These are phyloP conservation scores for Myotis brandtii DNA, from an alignment of 2,113 vertebrate genomes.

Conservation along the genomic window DNA sequence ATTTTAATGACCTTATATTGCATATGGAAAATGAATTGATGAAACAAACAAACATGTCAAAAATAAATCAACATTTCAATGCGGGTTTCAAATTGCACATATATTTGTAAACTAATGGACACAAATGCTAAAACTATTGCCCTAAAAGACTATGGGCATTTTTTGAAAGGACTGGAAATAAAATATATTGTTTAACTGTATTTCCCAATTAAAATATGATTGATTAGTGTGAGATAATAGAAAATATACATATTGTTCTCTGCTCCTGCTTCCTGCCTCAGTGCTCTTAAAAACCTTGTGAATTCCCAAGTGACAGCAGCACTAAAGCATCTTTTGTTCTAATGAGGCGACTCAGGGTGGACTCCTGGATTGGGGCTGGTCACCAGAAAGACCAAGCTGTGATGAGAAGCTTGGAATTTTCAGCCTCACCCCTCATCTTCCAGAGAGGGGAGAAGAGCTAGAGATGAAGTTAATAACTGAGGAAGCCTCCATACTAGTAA, in stretches of 20 bases:
- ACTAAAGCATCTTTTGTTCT: not conserved
- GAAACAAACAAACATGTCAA: not conserved
- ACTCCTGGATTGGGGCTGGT: not conserved
- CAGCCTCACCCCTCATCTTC: not conserved
- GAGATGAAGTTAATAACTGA: not conserved
- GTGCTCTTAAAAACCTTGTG: not conserved
- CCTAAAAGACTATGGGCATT: not conserved
- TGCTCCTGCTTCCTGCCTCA: not conserved
- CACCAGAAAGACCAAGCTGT: not conserved
- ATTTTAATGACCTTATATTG: conserved; percentile 18
- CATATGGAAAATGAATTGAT: not conserved
- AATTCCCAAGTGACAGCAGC: not conserved
- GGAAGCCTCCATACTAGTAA: not conserved
- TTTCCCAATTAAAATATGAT: not conserved
- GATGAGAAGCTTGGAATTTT: not conserved
- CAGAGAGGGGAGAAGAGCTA: not conserved
- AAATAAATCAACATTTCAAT: not conserved
- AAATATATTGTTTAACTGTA: not conserved
- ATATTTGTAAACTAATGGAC: not conserved
- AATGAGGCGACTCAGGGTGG: too few species aligned
- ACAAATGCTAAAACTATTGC: not conserved
- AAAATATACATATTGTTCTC: not conserved
- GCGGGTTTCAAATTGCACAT: not conserved
- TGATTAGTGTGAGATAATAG: not conserved
- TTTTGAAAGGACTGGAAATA: not conserved